Conservation (phyloP, 2,797 vertebrate species). For the Neosilurus hyrtlii region DNA sequence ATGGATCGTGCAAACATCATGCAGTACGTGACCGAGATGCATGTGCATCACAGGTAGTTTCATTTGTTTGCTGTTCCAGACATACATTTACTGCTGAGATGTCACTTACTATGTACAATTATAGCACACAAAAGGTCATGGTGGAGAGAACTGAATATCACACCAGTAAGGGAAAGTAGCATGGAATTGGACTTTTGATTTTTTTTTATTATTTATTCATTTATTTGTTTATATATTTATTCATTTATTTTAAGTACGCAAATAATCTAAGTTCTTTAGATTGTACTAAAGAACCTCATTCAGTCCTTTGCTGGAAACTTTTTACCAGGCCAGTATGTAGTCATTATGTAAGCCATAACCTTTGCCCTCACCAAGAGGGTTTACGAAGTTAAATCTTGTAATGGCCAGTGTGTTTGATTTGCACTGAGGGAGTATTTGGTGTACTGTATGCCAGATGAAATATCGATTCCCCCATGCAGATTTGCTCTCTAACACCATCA, state of each 20-base stretch:
- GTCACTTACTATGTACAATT: neutral
- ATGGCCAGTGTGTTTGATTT: slow-evolving; percentile 61
- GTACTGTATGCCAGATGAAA: slow-evolving; percentile 65
- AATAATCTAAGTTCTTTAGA: neutral
- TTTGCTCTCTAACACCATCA: slow-evolving; percentile 40
- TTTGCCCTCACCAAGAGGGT: slow-evolving; percentile 25
- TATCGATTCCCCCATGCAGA: slow-evolving; percentile 59
- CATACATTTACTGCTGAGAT: neutral
- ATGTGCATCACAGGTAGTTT: neutral
- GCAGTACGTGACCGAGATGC: neutral
- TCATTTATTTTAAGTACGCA: neutral
- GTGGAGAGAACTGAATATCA: neutral
- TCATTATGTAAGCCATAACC: slow-evolving; percentile 25
- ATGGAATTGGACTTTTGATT: neutral
- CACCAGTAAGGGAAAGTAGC: neutral
- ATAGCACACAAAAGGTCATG: neutral
- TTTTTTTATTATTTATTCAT: neutral
- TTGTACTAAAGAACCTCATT: neutral
- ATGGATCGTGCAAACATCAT: neutral
- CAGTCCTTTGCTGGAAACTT: slow-evolving; percentile 28
- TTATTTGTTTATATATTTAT: no score
- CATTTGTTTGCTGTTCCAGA: neutral
- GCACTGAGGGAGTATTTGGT: slow-evolving; percentile 58
- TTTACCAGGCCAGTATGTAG: neutral
- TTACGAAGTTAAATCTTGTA: slow-evolving; percentile 67